These are phyloP conservation scores for Chironomus tentans DNA, from an alignment of 2,888 invertebrate species.

Conservation along the genomic window DNA sequence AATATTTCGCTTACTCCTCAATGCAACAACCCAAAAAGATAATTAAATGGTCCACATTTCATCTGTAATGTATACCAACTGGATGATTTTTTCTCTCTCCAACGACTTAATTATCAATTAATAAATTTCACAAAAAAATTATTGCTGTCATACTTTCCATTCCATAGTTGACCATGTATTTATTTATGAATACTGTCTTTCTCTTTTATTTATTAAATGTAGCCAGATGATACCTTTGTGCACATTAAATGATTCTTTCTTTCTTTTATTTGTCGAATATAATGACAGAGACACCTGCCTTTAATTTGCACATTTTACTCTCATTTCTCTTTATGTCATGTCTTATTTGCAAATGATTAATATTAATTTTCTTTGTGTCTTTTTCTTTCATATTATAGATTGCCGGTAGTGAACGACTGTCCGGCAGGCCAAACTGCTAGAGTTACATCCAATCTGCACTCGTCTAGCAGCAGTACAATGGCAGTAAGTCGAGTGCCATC, in stretches of 20 bases:
- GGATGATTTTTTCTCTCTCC: too few species aligned
- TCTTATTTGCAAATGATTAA: constrained; percentile 5
- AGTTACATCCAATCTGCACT: constrained; percentile 71
- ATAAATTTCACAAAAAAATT: too few species aligned
- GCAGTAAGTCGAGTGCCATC: constrained; percentile 95
- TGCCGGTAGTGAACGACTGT: constrained; percentile 68
- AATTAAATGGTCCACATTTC: too few species aligned
- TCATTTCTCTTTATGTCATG: neutral
- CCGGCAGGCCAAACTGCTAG: constrained; percentile 75
- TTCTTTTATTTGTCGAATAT: neutral
- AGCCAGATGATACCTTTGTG: neutral
- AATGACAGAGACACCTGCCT: neutral
- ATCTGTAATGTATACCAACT: too few species aligned
- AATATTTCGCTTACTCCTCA: too few species aligned
- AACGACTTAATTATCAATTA: too few species aligned
- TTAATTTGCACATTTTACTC: neutral
- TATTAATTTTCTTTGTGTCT: constrained; percentile 12
- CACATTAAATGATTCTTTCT: neutral
- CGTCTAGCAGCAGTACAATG: constrained; percentile 82
- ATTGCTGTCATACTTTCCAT: too few species aligned
- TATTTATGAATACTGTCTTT: too few species aligned
- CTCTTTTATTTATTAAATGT: neutral
- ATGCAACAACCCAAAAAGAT: too few species aligned
- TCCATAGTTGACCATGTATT: too few species aligned
- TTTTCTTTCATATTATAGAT: constrained; percentile 49